phyloP scores from a whole-genome alignment of 2,113 vertebrate genomes.

The Mustela nigripes region DNA sequence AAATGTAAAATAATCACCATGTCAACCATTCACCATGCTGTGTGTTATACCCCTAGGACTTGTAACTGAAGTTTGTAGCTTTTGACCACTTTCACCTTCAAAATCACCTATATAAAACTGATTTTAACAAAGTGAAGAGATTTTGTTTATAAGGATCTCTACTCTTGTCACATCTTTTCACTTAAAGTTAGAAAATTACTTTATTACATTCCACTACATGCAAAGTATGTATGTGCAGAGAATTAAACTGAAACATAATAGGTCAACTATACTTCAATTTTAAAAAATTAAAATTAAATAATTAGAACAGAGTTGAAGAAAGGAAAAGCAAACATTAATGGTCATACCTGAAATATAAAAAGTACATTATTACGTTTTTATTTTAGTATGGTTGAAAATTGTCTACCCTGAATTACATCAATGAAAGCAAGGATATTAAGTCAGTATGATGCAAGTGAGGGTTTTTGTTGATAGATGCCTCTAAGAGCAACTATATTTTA shows the following conservation, averaged over 20 bases:
- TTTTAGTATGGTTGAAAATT: not conserved
- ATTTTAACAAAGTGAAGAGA: slow-evolving; percentile 8
- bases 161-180: not conserved
- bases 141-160: not conserved
- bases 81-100: not conserved
- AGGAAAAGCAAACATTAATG: not conserved
- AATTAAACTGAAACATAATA: not conserved
- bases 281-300: not conserved
- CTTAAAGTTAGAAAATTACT: not conserved
- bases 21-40: not conserved
- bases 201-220: not conserved
- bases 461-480: not conserved
- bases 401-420: not conserved
- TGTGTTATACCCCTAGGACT: not conserved
- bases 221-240: not conserved
- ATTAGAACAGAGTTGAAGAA: not conserved
- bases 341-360: not conserved
- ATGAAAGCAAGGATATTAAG: not conserved
- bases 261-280: not conserved
- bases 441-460: not conserved
- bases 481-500: not conserved
- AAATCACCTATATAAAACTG: not conserved
- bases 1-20: not conserved
- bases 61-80: not conserved
- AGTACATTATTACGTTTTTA: not conserved